Base-by-base conservation (phyloP, 1,140 invertebrate species). In the Lepeophtheirus salmonis region DNA sequence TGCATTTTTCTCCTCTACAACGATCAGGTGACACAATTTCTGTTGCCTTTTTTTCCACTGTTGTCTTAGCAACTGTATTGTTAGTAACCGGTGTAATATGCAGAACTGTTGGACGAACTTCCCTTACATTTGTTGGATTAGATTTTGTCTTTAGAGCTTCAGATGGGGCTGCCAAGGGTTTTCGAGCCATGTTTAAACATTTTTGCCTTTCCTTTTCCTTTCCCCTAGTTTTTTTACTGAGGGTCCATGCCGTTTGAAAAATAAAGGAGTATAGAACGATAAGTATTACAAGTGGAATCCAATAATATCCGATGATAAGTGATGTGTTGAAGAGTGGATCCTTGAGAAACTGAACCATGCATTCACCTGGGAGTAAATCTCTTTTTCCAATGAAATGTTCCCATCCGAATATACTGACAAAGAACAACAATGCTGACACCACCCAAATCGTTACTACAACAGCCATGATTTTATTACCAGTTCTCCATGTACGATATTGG, bases 331-430 rank as follows among this genome's bases (percentile, higher is more conserved):
- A 99, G 21, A 97, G 79, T 0, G 94, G 91, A 73, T 97, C 90
- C 73, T 94, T 92, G 41, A 97, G 78, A 72, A 98, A 99, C 72
- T 97, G 94, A 1, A 97, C 95, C 41, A 89, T 85, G 70, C 95
- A 99, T 69, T 94, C 82, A 4, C 85, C 84, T 0, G 86, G 83
- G 62, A 79, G 73, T 17, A 96, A 73, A 67, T 94, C 87, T 60
- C 90, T 74, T 67, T 84, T 85, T 1, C 92, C 94, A 20, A 76
- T 76, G 66, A 80, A 79, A 64, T 75, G 74, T 70, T 97, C 92
- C 92, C 96, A 99, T 23, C 94, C 95, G 68, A 99, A 96, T 64
- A 99, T 97, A 58, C 89, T 91, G 57, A 91, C 91, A 70, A 98
- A 98, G 72, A 99, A 99, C 2, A 99, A 74, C 14, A 96, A 72